Conservation (phyloP, 2,113 vertebrate genomes). For the Xerus inauris region DNA sequence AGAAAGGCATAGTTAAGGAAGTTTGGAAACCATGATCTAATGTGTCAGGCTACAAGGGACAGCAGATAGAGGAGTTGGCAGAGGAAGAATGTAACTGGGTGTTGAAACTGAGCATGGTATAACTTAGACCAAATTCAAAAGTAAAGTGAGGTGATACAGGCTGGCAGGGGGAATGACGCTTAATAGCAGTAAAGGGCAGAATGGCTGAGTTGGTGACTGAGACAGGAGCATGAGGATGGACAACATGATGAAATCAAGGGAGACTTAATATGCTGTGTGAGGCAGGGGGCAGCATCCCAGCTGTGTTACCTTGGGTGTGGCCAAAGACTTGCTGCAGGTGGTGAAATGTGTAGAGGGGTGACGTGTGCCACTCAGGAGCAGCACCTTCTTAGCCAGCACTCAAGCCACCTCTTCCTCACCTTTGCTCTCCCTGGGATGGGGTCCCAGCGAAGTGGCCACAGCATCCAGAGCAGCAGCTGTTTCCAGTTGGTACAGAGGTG, state of each 20-base stretch:
- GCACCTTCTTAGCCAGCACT: not conserved
- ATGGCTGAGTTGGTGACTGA: accelerated
- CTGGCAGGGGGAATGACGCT: not conserved
- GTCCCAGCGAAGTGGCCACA: not conserved
- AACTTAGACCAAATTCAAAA: not conserved
- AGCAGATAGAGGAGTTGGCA: not conserved
- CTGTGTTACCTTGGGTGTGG: not conserved
- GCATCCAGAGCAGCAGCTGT: not conserved
- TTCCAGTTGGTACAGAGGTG: not conserved
- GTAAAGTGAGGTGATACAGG: not conserved
- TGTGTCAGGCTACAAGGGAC: not conserved
- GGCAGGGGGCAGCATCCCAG: too few species aligned
- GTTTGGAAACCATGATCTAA: not conserved
- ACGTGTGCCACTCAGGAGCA: accelerated
- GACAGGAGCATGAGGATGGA: not conserved
- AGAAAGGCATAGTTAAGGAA: too few species aligned
- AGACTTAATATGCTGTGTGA: not conserved
- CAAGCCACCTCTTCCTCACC: not conserved
- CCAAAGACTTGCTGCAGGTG: not conserved
- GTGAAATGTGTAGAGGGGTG: not conserved
- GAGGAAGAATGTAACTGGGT: not conserved
- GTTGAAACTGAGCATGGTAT: not conserved
- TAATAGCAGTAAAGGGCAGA: not conserved
- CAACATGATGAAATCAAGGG: not conserved
- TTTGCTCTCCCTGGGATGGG: not conserved